Evolutionary conservation across 2,888 invertebrate species (phyloP).

Genomic region (Mechanitis messenoides): DNA sequence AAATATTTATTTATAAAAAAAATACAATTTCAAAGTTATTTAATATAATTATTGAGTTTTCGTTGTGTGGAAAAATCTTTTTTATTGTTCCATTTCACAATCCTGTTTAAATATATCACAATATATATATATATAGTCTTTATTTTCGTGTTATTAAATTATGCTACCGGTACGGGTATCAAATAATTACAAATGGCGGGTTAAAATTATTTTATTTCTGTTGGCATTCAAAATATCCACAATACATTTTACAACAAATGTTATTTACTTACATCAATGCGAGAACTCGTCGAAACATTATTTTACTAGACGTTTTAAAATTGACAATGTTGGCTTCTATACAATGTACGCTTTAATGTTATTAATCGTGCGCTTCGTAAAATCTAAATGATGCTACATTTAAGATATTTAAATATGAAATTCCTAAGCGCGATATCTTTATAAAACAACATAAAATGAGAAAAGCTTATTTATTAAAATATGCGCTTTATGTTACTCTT

Average conservation of each 20-base stretch:
- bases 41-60: no score
- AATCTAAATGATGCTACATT: constrained; percentile 21
- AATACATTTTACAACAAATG: constrained; percentile 72
- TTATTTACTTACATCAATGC: constrained; percentile 57
- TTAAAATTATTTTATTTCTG: constrained; percentile 62
- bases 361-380: constrained; percentile 23
- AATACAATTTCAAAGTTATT: no score
- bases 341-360: constrained; percentile 29
- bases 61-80: not conserved
- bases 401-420: no score
- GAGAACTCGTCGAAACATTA: constrained; percentile 56
- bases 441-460: no score
- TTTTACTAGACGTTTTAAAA: constrained; percentile 69
- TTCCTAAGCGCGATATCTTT: no score
- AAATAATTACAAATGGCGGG: constrained; percentile 34
- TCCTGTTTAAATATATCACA: no score
- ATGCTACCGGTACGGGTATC: not conserved
- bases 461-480: no score
- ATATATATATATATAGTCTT: no score
- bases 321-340: constrained; percentile 66
- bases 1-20: not conserved
- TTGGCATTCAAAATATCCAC: constrained; percentile 71
- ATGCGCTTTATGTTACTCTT: no score
- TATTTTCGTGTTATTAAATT: no score
- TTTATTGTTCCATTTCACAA: no score